Base-by-base conservation (phyloP, 53 echinoderm and acorn worm species). In the Arbacia lixula region DNA sequence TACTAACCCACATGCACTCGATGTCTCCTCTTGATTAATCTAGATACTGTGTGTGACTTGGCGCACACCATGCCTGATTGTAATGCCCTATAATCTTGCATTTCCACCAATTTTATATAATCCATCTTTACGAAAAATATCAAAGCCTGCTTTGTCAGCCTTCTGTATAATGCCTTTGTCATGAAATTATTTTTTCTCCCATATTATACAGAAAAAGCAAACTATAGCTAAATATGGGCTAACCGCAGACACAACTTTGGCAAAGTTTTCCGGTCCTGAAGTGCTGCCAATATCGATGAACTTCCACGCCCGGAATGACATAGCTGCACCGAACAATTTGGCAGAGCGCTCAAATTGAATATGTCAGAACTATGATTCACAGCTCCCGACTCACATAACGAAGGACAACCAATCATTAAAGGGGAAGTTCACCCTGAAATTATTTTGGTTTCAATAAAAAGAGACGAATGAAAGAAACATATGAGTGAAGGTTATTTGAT, bases 21-120 rank as follows among this genome's bases (percentile, higher is more conserved):
- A n/a, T n/a, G n/a, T n/a, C n/a, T n/a, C n/a, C n/a, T n/a, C n/a
- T n/a, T n/a, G n/a, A n/a, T n/a, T n/a, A n/a, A 46, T 46, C 49
- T 46, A 46, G 14, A 46, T 14, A 46, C 14, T 46, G 49, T 46
- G 8, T 46, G 49, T n/a, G n/a, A n/a, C n/a, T n/a, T 68, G 69
- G 26, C 43, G 12, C 19, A 21, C 33, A 21, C 5, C 21, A 9
- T 17, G 17, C 17, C 69, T 68, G 3, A 19, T 26, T 68, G 26
- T 1, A 6, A 41, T 41, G 9, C 69, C 25, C 43, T 68, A 14
- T 68, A 68, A 68, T 68, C 36, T 10, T 14, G 28, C 43, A 68
- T 68, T 68, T 68, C 69, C 69, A 68, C 28, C 69, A 68, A 68
- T 68, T 68, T 68, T 24, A 26, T 68, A 41, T 68, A 68, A 68